phyloP scores from a whole-genome alignment of 2,888 invertebrate genomes.

The Drosophila neonasuta region DNA sequence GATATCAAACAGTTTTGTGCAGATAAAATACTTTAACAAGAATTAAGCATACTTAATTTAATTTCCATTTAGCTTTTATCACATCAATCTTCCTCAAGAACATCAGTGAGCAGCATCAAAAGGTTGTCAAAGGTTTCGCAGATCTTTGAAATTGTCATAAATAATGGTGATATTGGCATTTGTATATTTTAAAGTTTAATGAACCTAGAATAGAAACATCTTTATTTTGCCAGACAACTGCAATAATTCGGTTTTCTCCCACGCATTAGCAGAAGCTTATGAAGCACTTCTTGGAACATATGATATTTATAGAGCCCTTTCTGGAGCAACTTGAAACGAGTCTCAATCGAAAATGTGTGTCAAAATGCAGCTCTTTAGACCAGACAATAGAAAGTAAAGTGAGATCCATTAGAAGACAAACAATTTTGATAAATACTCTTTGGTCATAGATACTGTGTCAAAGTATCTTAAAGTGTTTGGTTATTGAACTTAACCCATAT shows the following conservation, averaged over 20 bases:
- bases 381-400: conserved; percentile 71
- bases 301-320: conserved; percentile 34
- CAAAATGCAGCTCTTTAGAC: conserved; percentile 40
- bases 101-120: not conserved
- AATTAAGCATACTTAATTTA: not conserved
- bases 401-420: conserved; percentile 63
- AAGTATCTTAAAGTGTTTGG: conserved; percentile 55
- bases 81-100: not conserved
- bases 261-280: conserved; percentile 25
- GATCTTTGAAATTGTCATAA: not conserved
- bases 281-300: not conserved
- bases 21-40: not conserved
- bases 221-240: not conserved
- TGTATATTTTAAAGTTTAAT: not conserved
- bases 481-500: conserved; percentile 71
- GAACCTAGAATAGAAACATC: conserved; percentile 1
- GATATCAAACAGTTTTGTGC: not conserved
- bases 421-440: conserved; percentile 50
- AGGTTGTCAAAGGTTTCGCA: not conserved
- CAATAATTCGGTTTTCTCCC: conserved; percentile 26
- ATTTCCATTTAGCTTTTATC: not conserved
- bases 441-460: conserved; percentile 53
- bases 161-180: not conserved
- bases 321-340: conserved; percentile 21
- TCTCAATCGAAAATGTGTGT: conserved; percentile 47